phyloP scores from a whole-genome alignment of 2,888 invertebrate genomes.

The Allophyes oxyacanthae region DNA sequence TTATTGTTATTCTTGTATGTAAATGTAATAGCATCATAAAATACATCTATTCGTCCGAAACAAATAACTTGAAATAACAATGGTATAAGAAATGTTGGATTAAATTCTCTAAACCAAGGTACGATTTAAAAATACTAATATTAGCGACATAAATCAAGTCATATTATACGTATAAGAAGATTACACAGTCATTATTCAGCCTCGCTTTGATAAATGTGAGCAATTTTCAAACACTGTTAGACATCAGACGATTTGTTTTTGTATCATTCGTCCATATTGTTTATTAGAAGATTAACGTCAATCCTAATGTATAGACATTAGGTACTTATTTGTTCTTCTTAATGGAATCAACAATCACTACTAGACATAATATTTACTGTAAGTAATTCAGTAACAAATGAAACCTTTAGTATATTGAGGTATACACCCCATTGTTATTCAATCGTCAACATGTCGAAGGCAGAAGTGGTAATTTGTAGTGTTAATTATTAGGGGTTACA shows the following conservation, averaged over 20 bases:
- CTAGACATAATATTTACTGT: background rate
- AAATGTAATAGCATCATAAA: conserved; percentile 36
- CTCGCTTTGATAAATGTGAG: conserved; percentile 50
- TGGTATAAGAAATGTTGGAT: conserved; percentile 25
- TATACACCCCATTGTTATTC: background rate
- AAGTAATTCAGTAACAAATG: background rate
- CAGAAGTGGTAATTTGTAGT: conserved; percentile 60
- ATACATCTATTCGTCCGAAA: conserved; percentile 13
- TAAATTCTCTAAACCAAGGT: conserved; percentile 25
- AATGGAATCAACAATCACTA: conserved; percentile 4
- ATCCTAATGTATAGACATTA: conserved; percentile 1
- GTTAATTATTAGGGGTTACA: conserved; percentile 67
- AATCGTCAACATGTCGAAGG: conserved; percentile 44
- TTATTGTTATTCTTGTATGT: conserved; percentile 25
- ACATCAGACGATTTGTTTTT: conserved; percentile 24
- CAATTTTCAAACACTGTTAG: conserved; percentile 40
- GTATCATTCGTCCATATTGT: conserved; percentile 17
- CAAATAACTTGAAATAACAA: conserved; percentile 14
- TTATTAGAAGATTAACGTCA: conserved; percentile 29
- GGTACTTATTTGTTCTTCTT: conserved; percentile 6
- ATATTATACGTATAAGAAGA: conserved; percentile 40
- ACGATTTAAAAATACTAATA: conserved; percentile 35
- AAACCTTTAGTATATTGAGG: no score
- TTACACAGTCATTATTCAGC: conserved; percentile 47
- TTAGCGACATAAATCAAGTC: conserved; percentile 48